Evolutionary conservation across 2,113 vertebrate genomes (phyloP).

Genomic region (Alaudala cheleensis): DNA sequence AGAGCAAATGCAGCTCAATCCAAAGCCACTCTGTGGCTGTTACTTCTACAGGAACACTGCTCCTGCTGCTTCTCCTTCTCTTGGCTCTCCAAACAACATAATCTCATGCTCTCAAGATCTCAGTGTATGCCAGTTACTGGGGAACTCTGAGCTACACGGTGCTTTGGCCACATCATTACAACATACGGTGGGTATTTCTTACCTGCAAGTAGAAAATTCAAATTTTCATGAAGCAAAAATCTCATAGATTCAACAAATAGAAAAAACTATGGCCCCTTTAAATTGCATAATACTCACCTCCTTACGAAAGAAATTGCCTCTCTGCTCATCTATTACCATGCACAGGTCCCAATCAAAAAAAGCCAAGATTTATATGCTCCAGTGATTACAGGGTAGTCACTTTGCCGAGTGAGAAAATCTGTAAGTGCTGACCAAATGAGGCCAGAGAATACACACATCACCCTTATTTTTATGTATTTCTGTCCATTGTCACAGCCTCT

Average conservation of each 20-base stretch:
- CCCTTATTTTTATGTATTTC: not conserved
- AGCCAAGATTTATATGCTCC: not conserved
- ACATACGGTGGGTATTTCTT: not conserved
- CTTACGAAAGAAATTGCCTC: not conserved
- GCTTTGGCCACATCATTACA: not conserved
- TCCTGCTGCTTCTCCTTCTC: not conserved
- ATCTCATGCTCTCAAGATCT: not conserved
- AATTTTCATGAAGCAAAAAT: not conserved
- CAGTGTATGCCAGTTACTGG: not conserved
- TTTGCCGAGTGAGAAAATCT: not conserved
- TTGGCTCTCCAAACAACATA: not conserved
- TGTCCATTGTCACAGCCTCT: not conserved
- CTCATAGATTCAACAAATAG: not conserved
- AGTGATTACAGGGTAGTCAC: not conserved
- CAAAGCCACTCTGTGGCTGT: not conserved
- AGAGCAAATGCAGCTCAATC: not conserved
- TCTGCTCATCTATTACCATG: not conserved
- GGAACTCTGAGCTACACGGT: not conserved
- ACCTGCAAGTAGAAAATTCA: not conserved
- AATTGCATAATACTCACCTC: not conserved
- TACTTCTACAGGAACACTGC: not conserved
- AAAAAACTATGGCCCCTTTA: not conserved
- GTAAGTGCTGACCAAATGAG: not conserved
- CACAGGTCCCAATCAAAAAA: not conserved
- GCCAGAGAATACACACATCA: not conserved